Evolutionary conservation across 1,140 invertebrate species (phyloP).

Genomic region (Drosophila cardini): DNA sequence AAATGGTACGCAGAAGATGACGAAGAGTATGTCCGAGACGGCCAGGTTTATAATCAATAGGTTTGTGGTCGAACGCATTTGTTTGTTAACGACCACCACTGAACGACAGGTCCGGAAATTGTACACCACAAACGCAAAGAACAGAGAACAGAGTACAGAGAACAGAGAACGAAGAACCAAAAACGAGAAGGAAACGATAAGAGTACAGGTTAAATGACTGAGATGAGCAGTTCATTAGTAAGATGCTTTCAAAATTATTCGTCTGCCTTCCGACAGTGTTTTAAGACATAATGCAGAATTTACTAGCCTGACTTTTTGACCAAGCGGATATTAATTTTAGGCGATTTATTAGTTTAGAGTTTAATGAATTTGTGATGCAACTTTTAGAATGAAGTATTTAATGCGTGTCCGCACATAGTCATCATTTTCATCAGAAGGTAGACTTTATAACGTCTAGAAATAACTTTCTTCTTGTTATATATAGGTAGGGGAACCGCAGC

Average conservation of each 20-base stretch:
- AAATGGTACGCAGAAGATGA: conserved; percentile 94
- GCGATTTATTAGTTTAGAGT: too few relatives aligned
- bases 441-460: too few relatives aligned
- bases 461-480: too few relatives aligned
- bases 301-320: not conserved
- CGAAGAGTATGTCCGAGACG: conserved; percentile 96
- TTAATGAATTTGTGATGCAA: too few relatives aligned
- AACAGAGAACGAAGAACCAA: not conserved
- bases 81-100: conserved; percentile 93
- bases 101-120: conserved; percentile 85
- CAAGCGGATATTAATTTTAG: too few relatives aligned
- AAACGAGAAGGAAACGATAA: not conserved
- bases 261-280: not conserved
- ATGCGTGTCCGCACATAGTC: too few relatives aligned
- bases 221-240: conserved; percentile 18
- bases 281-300: not conserved
- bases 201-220: not conserved
- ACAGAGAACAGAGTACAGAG: not conserved
- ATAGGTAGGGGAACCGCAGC: too few relatives aligned
- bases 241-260: not conserved
- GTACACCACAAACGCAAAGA: not conserved
- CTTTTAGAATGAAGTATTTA: too few relatives aligned
- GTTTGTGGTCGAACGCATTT: conserved; percentile 97
- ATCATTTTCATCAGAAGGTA: too few relatives aligned
- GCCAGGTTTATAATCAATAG: conserved; percentile 95